Base-by-base conservation (phyloP, 2,113 vertebrate genomes). In the Syngnathus scovelli region DNA sequence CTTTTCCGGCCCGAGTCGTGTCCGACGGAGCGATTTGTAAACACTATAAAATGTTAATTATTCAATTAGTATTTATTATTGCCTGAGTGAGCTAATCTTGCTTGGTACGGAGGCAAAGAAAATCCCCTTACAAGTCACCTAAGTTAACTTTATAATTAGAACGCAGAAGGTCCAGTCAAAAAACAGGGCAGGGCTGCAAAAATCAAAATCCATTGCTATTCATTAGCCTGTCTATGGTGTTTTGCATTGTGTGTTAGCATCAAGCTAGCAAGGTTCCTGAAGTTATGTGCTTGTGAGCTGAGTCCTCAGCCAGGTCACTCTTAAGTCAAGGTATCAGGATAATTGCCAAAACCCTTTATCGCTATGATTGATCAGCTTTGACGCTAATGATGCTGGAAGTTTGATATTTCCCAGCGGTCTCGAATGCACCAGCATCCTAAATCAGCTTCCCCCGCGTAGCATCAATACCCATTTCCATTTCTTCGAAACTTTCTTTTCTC, bases 131-230 rank as follows among this genome's bases (percentile, higher is more conserved):
- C 38, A 36, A 66, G 51, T 48, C 64, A 66, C 48, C 60, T 62
- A 12, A 48, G 67, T n/a, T 44, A 64, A 73, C 49, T 66, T 70
- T 67, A 11, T 58, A 56, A 74, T 78, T 67, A 58, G 55, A 37
- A 61, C 65, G 68, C 66, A 78, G 37, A 72, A 52, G 58, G 65
- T 77, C 54, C 62, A 70, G 69, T 44, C 13, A 62, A 10, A 21
- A 44, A 23, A 49, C 16, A 6, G n/a, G 18, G 73, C 51, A 27
- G 59, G n/a, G 64, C 72, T 60, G 54, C 70, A 33, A 33, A 33
- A 33, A 3, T 33, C 27, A 33, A 33, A 33, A 33, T 3, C 27
- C 41, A 43, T 8, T 43, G 41, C 41, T 43, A 43, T 43, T 43
- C 41, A 43, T 43, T 43, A 43, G 41, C 41, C 41, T 43, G 41